Base-by-base conservation (phyloP, 1,140 invertebrate genomes). In the Babylonia areolata region DNA sequence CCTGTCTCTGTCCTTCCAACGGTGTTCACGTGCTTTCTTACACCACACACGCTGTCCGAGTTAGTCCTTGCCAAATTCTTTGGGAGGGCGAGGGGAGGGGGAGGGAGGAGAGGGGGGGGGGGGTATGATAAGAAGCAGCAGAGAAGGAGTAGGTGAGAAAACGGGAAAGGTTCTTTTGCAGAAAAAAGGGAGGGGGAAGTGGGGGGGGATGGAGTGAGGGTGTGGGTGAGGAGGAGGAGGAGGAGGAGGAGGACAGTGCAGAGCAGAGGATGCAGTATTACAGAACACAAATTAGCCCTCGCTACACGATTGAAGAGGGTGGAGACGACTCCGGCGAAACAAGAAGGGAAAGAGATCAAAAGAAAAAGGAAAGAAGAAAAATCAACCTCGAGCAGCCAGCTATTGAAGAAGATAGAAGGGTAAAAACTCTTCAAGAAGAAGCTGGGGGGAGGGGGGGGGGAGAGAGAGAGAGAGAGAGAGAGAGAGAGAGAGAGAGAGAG, bases 261-360 rank as follows among this genome's bases (percentile, higher is more conserved):
- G 23, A 64, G 28, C 58, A 28, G 58, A 23, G 6, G 46, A 73
- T 33, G 39, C 71, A 64, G 81, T 58, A 82, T 82, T 82, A 82
- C 81, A 69, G 31, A 82, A 82, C 81, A 82, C 81, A 82, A 82
- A 82, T 82, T 82, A 82, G 81, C 81, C 81, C 46, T 37, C 81
- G 64, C 81, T 42, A 64, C 64, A 75, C 33, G 82, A 83, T 71
- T n/a, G 37, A 23, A 64, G 58, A 64, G 58, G 58, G 58, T 0
- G 58, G 58, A 64, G 58, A 64, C 58, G 15, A 23, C 20, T 28
- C 5, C 28, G 58, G 28, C 58, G 58, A 64, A 64, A 64, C 58
- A 64, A 64, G 58, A 64, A n/a, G 58, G 23, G 28, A n/a, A n/a
- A 23, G 58, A 64, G 58, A 64, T 64, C 58, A 64, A 12, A 64